Evolutionary conservation across 2,888 invertebrate species (phyloP), one percentile per base, ranked within the genome.

Genomic region (Chesias legatella): DNA sequence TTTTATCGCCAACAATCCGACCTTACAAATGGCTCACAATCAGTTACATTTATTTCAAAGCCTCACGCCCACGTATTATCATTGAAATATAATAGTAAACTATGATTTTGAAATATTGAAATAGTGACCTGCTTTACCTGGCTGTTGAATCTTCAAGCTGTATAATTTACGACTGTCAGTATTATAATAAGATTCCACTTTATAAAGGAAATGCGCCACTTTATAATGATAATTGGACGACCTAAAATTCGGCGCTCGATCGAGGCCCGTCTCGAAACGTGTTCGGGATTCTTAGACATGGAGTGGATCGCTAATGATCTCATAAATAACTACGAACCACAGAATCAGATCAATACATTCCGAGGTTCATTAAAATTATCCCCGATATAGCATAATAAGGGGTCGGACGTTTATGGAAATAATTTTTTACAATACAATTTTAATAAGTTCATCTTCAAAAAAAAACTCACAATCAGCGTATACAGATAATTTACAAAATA

Each of bases 141-240:
- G 33, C 38, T 42, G 41, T 39, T 39, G 39, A 47, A 49, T 48
- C 43, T 26, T 34, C 35, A 35, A 42, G 35, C 43, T 58, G 53
- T 65, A 63, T 61, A 64, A 67, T 67, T 61, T 60, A 59, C 56
- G 53, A 60, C 56, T 54, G 58, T 61, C 58, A 45, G 57, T 54
- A 39, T 53, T 53, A 62, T 62, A 59, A 59, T 57, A 63, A 51
- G 56, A 60, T 55, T 54, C 58, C 58, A 59, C 55, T 63, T 66
- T 63, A 58, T 60, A 61, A 66, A 59, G 58, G 56, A 60, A 68
- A 69, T 65, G 63, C 54, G 60, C 55, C 56, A 64, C 64, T 69
- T 65, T 65, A 68, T 71, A 62, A 69, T 62, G 63, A 67, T 70
- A 67, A 71, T 72, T 66, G 59, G 58, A 57, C 43, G 65, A 56